Evolutionary conservation across 2,113 vertebrate genomes (phyloP).

Genomic region (Entosphenus tridentatus): DNA sequence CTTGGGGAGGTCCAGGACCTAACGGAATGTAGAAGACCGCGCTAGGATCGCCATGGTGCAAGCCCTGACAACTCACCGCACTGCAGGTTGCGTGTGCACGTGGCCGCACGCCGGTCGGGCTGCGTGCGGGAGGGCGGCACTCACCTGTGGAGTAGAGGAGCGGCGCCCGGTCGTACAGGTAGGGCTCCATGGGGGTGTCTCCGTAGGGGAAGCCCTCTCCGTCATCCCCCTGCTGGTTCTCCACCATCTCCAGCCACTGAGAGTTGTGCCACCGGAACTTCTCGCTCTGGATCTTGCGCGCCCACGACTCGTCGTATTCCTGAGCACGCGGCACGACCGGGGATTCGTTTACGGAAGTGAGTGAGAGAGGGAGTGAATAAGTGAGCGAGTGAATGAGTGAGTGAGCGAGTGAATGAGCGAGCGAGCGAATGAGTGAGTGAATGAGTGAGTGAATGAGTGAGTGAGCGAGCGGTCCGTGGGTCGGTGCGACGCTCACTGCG

Average conservation of each 20-base stretch:
- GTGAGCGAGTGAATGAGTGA: not conserved
- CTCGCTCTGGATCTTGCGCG: conserved; percentile 57
- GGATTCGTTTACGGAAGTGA: not conserved
- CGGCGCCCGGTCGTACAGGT: conserved; percentile 42
- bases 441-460: not conserved
- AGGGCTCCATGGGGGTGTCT: conserved; percentile 39
- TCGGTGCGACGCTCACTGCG: conserved; percentile 34
- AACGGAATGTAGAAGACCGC: too few relatives aligned
- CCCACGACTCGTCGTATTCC: conserved; percentile 74
- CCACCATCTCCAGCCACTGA: conserved; percentile 88
- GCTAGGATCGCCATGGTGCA: too few relatives aligned
- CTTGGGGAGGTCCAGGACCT: conserved; percentile 8
- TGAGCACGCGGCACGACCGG: conserved; percentile 14
- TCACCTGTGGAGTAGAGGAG: conserved; percentile 61
- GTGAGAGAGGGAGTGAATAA: not conserved
- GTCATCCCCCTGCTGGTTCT: conserved; percentile 53
- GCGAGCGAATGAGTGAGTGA: not conserved
- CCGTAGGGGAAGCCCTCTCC: conserved; percentile 40
- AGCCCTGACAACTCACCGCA: too few relatives aligned
- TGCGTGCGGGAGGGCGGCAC: not conserved
- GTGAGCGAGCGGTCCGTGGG: too few relatives aligned
- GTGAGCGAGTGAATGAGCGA: too few relatives aligned
- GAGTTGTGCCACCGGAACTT: conserved; percentile 79
- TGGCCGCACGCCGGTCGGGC: not conserved
- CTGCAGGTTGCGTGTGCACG: conserved; percentile 7